Conservation (phyloP, 2,113 vertebrate species). For the Xerus inauris region DNA sequence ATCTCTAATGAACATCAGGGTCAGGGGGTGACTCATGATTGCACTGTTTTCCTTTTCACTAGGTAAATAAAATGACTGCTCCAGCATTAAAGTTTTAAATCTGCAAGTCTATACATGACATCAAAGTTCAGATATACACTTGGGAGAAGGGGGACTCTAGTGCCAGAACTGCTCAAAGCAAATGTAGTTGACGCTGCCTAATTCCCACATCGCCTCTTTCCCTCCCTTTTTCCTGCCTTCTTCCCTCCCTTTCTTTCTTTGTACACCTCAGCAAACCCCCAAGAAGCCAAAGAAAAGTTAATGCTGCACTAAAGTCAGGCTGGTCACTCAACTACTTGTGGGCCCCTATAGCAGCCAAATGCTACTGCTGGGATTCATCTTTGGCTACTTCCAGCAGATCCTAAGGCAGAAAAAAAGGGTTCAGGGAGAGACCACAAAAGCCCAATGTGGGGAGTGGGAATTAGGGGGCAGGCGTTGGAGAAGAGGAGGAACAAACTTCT, state of each 20-base stretch:
- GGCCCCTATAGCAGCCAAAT: constrained; percentile 92
- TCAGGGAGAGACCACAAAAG: neutral
- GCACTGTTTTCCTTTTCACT: constrained; percentile 77
- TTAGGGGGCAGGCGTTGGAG: neutral
- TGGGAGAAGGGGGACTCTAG: constrained; percentile 24
- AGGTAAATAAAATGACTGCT: constrained; percentile 82
- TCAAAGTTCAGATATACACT: constrained; percentile 83
- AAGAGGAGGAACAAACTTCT: neutral
- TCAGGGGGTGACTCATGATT: constrained; percentile 62
- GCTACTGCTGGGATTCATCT: constrained; percentile 95
- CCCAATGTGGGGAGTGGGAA: neutral
- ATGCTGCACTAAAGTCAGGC: constrained; percentile 93
- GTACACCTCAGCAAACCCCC: constrained; percentile 49
- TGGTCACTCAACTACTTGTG: constrained; percentile 95
- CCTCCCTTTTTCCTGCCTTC: neutral
- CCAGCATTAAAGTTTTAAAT: constrained; percentile 80
- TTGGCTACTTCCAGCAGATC: constrained; percentile 86
- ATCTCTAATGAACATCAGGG: neutral
- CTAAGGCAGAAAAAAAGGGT: constrained; percentile 83
- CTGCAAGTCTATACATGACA: constrained; percentile 83
- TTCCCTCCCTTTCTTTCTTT: neutral
- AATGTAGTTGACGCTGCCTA: neutral
- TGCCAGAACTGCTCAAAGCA: constrained; percentile 34
- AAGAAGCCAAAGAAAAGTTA: constrained; percentile 66
- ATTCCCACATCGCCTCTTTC: neutral